Evolutionary conservation across 2,888 invertebrate species (phyloP).

Genomic region (Drepanosiphum platanoidis): DNA sequence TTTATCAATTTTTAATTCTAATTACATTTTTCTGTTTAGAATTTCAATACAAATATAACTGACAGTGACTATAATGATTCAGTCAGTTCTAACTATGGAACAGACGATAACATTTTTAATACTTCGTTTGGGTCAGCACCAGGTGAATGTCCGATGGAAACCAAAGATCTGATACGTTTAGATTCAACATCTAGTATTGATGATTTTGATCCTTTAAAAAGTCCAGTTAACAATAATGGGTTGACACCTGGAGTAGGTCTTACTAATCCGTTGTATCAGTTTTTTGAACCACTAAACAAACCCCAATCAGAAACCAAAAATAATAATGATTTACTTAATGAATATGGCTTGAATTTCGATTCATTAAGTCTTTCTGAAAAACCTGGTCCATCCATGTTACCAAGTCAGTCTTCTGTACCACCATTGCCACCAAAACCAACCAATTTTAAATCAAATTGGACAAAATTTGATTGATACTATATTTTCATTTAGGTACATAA

Average conservation of each 20-base stretch:
- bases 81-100: conserved; percentile 10
- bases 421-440: conserved; percentile 48
- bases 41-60: conserved; percentile 33
- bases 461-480: conserved; percentile 62
- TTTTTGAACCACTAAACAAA: conserved; percentile 67
- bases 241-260: conserved; percentile 67
- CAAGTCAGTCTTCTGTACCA: conserved; percentile 27
- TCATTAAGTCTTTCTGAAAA: conserved; percentile 67
- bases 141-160: conserved; percentile 53
- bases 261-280: conserved; percentile 70
- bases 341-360: conserved; percentile 79
- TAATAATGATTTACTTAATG: conserved; percentile 77
- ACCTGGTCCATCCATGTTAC: conserved; percentile 35
- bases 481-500: neutral
- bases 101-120: conserved; percentile 25
- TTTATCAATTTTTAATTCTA: neutral
- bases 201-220: conserved; percentile 76
- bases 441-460: conserved; percentile 63
- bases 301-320: conserved; percentile 69
- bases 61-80: conserved; percentile 13
- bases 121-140: conserved; percentile 36
- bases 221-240: conserved; percentile 67
- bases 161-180: conserved; percentile 75
- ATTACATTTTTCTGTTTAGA: conserved; percentile 33
- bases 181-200: conserved; percentile 75